Evolutionary conservation across 35 echinoderm and acorn worm species (phyloP).

Genomic region (Hemicentrotus pulcherrimus): DNA sequence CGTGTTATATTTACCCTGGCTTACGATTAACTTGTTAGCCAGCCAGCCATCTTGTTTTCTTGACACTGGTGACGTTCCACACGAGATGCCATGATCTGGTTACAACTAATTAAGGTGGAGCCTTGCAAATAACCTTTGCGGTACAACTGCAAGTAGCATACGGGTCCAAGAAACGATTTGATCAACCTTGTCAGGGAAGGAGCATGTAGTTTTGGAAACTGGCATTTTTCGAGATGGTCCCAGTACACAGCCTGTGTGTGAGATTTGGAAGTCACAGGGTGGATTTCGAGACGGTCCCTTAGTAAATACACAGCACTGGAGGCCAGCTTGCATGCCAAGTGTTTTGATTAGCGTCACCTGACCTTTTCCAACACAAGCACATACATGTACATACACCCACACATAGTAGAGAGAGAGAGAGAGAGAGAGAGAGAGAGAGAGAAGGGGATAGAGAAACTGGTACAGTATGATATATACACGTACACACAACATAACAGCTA

Average conservation of each 20-base stretch:
- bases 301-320: slow-evolving; percentile 14
- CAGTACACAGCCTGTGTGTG: background rate
- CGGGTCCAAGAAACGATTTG: background rate
- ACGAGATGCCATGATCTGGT: background rate
- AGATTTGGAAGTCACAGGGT: background rate
- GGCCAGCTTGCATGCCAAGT: slow-evolving; percentile 37
- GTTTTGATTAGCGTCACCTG: slow-evolving; percentile 7
- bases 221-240: background rate
- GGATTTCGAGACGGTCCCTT: background rate
- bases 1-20: background rate
- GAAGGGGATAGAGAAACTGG: background rate
- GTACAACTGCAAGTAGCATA: background rate
- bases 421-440: background rate
- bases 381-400: background rate
- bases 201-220: background rate
- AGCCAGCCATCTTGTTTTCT: background rate
- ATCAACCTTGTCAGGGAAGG: background rate
- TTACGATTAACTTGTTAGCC: background rate
- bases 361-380: slow-evolving; percentile 17
- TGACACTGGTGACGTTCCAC: background rate
- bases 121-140: background rate
- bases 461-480: background rate
- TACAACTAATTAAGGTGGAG: background rate
- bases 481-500: no score
- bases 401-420: background rate